Percentiles rank a stretch among this genome's conserved stretches.
phyloP scores from a whole-genome alignment of 2,797 vertebrate genomes.

The Falco novaeseelandiae region DNA sequence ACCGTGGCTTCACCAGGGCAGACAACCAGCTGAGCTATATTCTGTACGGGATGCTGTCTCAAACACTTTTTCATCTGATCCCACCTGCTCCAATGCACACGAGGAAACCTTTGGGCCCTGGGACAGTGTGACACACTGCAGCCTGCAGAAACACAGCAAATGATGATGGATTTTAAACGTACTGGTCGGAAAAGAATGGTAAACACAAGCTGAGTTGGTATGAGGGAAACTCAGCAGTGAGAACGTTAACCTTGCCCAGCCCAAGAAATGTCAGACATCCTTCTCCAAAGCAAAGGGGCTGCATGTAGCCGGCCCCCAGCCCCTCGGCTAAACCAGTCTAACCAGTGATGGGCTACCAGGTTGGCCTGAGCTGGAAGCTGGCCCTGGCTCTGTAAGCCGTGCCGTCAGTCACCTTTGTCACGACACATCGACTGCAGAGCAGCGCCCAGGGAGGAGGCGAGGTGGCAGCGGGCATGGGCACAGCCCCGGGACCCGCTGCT shows the following conservation, averaged over 20 bases:
- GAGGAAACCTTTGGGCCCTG: background rate
- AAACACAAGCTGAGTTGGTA: background rate
- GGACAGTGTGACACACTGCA: background rate
- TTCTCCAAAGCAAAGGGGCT: background rate
- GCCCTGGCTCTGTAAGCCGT: fast-evolving
- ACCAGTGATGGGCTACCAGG: background rate
- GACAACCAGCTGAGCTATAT: background rate
- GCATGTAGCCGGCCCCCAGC: background rate
- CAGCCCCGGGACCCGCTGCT: background rate
- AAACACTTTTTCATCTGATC: background rate
- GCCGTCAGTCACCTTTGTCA: background rate
- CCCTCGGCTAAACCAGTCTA: background rate
- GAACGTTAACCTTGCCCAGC: background rate
- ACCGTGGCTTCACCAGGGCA: background rate
- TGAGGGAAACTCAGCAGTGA: background rate
- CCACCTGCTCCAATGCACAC: fast-evolving
- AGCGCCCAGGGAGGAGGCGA: background rate
- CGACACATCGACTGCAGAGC: background rate
- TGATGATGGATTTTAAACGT: fast-evolving
- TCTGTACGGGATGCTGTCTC: fast-evolving
- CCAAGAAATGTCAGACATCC: background rate
- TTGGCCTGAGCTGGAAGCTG: background rate
- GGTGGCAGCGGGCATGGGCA: background rate
- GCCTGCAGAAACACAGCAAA: background rate
- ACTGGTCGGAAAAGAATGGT: background rate